phyloP scores from a whole-genome alignment of 2,797 vertebrate species.

The Microcaecilia unicolor region DNA sequence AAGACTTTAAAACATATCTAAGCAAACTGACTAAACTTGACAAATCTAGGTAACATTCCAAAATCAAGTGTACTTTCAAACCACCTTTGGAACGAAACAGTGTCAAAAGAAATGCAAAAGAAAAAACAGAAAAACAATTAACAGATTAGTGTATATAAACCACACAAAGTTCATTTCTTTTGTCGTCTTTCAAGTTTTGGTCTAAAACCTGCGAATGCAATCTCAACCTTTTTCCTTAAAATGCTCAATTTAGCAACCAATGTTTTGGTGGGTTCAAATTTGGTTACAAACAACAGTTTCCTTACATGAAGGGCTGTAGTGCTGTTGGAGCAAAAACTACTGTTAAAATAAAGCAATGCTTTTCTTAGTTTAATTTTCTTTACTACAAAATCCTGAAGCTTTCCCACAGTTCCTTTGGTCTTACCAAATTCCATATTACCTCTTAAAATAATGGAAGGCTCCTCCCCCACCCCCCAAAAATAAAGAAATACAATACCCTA shows the following conservation, averaged over 20 bases:
- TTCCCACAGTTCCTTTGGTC: slow-evolving; percentile 76
- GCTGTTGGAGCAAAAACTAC: slow-evolving; percentile 47
- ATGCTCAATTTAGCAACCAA: slow-evolving; percentile 52
- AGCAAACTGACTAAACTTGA: slow-evolving; percentile 26
- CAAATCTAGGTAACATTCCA: slow-evolving; percentile 40
- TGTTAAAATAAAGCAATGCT: slow-evolving; percentile 61
- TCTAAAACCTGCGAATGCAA: slow-evolving; percentile 48
- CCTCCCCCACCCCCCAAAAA: no score
- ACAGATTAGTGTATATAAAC: slow-evolving; percentile 46
- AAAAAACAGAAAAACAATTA: not conserved
- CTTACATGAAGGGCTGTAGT: slow-evolving; percentile 41
- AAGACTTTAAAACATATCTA: slow-evolving; percentile 34
- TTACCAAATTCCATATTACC: slow-evolving; percentile 47
- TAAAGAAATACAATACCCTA: no score
- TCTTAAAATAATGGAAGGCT: slow-evolving; percentile 20
- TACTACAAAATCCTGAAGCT: slow-evolving; percentile 50
- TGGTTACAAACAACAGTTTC: slow-evolving; percentile 49
- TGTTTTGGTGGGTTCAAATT: slow-evolving; percentile 54
- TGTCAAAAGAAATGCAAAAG: slow-evolving; percentile 4
- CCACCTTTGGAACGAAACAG: slow-evolving; percentile 10
- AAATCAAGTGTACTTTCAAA: slow-evolving; percentile 34
- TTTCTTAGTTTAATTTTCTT: slow-evolving; percentile 39
- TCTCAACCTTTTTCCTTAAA: slow-evolving; percentile 43
- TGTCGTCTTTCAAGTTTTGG: slow-evolving; percentile 60
- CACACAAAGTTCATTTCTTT: slow-evolving; percentile 53